Conservation (phyloP, 2,888 invertebrate species). For the Polietes domitor region DNA sequence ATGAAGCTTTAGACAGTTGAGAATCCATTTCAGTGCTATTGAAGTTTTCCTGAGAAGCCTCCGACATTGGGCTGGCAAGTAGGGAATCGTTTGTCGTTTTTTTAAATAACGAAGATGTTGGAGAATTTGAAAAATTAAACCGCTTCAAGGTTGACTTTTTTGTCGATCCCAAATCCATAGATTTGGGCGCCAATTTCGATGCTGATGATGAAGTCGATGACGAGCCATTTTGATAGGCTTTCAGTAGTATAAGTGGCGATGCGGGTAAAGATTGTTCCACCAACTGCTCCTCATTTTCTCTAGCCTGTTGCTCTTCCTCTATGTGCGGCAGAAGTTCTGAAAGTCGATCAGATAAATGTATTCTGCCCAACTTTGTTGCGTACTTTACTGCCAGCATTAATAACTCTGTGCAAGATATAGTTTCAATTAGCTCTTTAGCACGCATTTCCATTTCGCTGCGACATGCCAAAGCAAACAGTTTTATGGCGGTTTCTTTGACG, state of each 20-base stretch:
- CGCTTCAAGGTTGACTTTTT: slow-evolving; percentile 83
- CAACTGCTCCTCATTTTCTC: slow-evolving; percentile 59
- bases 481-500: slow-evolving; percentile 90
- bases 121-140: slow-evolving; percentile 76
- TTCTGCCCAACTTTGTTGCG: slow-evolving; percentile 89
- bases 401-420: slow-evolving; percentile 89
- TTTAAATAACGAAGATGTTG: slow-evolving; percentile 50
- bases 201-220: slow-evolving; percentile 57
- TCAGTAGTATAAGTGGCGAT: slow-evolving; percentile 70
- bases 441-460: slow-evolving; percentile 91
- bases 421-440: slow-evolving; percentile 92
- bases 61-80: slow-evolving; percentile 31
- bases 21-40: slow-evolving; percentile 34
- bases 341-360: slow-evolving; percentile 90
- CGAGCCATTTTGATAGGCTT: slow-evolving; percentile 71
- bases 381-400: slow-evolving; percentile 94
- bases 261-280: slow-evolving; percentile 70
- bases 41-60: slow-evolving; percentile 58
- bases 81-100: slow-evolving; percentile 64
- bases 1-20: slow-evolving; percentile 16
- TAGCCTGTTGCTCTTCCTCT: slow-evolving; percentile 74
- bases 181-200: slow-evolving; percentile 74
- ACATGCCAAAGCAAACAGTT: slow-evolving; percentile 94
- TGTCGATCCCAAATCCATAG: slow-evolving; percentile 76
- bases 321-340: slow-evolving; percentile 83